phyloP scores from a whole-genome alignment of 2,888 invertebrate species.

The Rhagophthalmus giganteus region DNA sequence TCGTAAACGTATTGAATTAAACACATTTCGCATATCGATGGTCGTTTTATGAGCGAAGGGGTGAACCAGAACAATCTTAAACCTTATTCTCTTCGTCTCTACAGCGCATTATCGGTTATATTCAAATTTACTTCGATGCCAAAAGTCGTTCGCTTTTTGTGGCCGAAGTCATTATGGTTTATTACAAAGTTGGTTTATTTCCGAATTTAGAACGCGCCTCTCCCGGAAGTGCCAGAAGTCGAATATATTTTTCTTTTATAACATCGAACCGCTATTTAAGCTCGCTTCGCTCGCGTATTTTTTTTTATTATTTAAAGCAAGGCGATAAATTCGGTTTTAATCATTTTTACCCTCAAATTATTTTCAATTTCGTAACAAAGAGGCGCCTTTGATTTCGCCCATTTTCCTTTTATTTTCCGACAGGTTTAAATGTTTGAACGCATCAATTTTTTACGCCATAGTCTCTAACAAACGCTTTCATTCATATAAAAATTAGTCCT shows the following conservation, averaged over 20 bases:
- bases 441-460: too few relatives aligned
- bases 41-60: slow-evolving; percentile 36
- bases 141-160: slow-evolving; percentile 31
- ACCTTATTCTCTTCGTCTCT: slow-evolving; percentile 24
- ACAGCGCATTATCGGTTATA: slow-evolving; percentile 29
- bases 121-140: slow-evolving; percentile 27
- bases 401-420: too few relatives aligned
- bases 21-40: slow-evolving; percentile 45
- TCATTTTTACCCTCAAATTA: too few relatives aligned
- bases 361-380: too few relatives aligned
- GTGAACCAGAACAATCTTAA: slow-evolving; percentile 30
- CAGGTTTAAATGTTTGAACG: too few relatives aligned
- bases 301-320: too few relatives aligned
- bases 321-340: too few relatives aligned
- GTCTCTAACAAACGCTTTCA: too few relatives aligned
- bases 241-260: slow-evolving; percentile 31
- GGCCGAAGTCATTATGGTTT: slow-evolving; percentile 33
- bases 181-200: slow-evolving; percentile 36
- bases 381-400: too few relatives aligned
- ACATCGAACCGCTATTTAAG: slow-evolving; percentile 23
- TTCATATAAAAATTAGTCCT: too few relatives aligned
- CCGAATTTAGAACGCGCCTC: slow-evolving; percentile 28
- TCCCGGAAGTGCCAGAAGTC: slow-evolving; percentile 29
- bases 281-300: too few relatives aligned
- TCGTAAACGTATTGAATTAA: slow-evolving; percentile 44